Evolutionary conservation across 64 coral and sea anemone species (phyloP).

Genomic region (Pachyseris speciosa): DNA sequence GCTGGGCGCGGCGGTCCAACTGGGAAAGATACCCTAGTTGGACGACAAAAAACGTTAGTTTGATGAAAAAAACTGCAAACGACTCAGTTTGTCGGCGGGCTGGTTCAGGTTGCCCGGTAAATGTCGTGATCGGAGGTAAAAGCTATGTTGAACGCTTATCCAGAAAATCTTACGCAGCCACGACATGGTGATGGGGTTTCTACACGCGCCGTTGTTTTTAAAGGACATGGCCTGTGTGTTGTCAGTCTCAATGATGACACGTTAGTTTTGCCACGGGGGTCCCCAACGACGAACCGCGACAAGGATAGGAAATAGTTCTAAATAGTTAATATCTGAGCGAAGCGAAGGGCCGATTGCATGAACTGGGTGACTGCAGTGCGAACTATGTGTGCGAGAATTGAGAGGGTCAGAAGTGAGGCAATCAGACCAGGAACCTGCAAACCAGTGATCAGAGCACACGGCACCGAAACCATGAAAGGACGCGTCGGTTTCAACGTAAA

Average conservation of each 20-base stretch:
- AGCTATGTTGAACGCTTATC: neutral
- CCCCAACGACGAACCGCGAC: neutral
- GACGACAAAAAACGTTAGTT: neutral
- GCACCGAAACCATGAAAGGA: constrained; percentile 8
- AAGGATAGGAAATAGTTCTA: neutral
- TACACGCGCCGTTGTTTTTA: neutral
- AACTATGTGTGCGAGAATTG: neutral
- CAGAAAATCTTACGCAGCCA: neutral
- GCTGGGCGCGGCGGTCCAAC: neutral
- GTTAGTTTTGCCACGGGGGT: neutral
- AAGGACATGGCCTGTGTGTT: constrained; percentile 9
- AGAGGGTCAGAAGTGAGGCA: neutral
- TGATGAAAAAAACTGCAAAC: neutral
- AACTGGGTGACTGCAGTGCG: neutral
- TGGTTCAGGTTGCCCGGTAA: neutral
- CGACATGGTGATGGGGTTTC: neutral
- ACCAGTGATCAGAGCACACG: neutral
- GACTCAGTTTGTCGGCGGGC: neutral
- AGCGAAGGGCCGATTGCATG: constrained; percentile 4
- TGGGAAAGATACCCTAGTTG: constrained; percentile 2
- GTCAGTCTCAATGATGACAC: neutral
- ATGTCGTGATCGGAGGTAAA: neutral
- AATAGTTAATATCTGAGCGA: constrained; percentile 6
- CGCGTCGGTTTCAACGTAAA: neutral
- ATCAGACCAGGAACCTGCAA: neutral